Evolutionary conservation across 1,140 invertebrate species (phyloP).

Genomic region (Drosophila pandora): DNA sequence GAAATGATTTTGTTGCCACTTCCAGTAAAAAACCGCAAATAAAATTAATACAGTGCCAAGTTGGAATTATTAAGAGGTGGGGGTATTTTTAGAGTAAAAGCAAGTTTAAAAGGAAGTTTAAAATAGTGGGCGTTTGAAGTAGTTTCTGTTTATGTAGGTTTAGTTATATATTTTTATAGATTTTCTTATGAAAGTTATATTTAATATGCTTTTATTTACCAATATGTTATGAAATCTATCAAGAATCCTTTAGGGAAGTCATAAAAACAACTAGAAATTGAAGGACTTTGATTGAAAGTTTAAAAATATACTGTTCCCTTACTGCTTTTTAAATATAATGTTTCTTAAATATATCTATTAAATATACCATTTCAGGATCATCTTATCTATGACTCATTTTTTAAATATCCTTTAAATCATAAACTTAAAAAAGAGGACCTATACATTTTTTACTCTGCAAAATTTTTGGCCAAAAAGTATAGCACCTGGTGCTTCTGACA

Average conservation of each 20-base stretch:
- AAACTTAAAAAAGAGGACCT: no score
- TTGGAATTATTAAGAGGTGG: constrained; percentile 26
- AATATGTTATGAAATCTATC: no score
- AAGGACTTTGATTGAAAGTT: no score
- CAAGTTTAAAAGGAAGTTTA: constrained; percentile 14
- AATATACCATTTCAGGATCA: no score
- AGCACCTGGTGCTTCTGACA: constrained; percentile 22
- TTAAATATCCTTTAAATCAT: no score
- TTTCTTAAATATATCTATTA: no score
- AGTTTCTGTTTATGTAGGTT: not conserved
- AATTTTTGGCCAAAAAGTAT: constrained; percentile 31
- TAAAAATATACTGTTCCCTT: no score
- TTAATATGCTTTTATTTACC: no score
- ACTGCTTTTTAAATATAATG: no score
- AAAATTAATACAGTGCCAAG: constrained; percentile 53
- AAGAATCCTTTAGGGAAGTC: no score
- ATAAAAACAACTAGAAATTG: no score
- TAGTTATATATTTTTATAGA: not conserved
- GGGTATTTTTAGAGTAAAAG: constrained; percentile 56
- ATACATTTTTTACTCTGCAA: constrained; percentile 2
- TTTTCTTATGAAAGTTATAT: not conserved
- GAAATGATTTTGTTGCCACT: constrained; percentile 49
- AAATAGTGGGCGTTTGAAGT: not conserved
- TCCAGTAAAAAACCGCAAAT: constrained; percentile 56
- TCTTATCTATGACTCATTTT: no score